A percentile compares a stretch with the other conserved stretches of the same genome.
Conservation (phyloP, 2,797 vertebrate species). For the Gallirallus australis region DNA sequence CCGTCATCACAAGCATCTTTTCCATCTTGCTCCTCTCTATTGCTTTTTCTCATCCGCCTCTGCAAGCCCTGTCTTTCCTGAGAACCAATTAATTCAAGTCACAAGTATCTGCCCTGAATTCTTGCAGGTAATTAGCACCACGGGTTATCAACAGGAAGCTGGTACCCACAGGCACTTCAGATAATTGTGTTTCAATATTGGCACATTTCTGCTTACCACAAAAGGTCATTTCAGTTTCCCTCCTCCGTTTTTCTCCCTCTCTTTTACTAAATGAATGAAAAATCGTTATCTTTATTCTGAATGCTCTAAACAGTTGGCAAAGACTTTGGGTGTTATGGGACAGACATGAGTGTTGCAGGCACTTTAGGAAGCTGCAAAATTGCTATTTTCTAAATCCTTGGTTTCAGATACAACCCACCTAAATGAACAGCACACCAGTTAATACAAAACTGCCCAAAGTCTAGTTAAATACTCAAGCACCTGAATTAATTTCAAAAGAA, state of each 20-base stretch:
- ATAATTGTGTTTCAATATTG: conserved; percentile 78
- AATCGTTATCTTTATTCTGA: conserved; percentile 4
- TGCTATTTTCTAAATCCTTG: not conserved
- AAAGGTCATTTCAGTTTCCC: conserved; percentile 75
- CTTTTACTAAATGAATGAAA: conserved; percentile 38
- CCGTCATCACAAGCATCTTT: not conserved
- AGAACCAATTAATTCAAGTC: conserved; percentile 72
- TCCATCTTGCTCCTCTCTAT: not conserved
- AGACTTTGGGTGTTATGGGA: not conserved
- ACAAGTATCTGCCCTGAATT: conserved; percentile 75
- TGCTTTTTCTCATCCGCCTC: not conserved
- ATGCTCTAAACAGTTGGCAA: not conserved
- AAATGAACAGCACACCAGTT: not conserved
- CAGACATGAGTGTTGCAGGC: not conserved
- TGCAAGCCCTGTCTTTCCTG: conserved; percentile 21
- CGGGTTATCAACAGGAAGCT: conserved; percentile 76
- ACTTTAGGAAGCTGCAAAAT: not conserved
- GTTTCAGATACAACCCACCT: not conserved
- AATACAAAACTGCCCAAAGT: not conserved
- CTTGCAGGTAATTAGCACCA: conserved; percentile 79
- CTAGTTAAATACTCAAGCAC: not conserved
- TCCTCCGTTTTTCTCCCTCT: conserved; percentile 8
- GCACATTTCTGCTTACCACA: conserved; percentile 62
- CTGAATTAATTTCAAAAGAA: conserved; percentile 18
- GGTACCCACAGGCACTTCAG: conserved; percentile 70